A percentile compares a stretch with the other conserved stretches of the same genome.
Conservation (phyloP, 2,888 invertebrate genomes). For the Pedicia rivosa region DNA sequence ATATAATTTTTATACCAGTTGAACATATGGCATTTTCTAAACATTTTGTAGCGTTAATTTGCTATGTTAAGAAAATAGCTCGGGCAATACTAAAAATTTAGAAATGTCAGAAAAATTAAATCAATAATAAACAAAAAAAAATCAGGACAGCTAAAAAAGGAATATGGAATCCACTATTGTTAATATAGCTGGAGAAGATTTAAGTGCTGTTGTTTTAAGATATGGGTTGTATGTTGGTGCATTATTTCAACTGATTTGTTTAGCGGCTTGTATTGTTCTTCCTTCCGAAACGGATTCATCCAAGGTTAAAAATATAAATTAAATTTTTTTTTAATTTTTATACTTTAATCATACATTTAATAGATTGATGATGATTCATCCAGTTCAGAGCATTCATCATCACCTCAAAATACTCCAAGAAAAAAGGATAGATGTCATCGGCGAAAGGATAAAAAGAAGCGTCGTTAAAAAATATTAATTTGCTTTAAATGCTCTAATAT, state of each 20-base stretch:
- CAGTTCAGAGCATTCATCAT: slow-evolving; percentile 37
- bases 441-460: slow-evolving; percentile 41
- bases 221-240: slow-evolving; percentile 75
- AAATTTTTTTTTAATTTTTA: background rate
- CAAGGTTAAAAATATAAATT: too few species aligned
- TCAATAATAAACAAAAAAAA: background rate
- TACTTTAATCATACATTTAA: background rate
- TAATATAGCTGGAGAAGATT: slow-evolving; percentile 34
- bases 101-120: too few species aligned
- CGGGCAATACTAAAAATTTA: too few species aligned
- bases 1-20: too few species aligned
- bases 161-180: slow-evolving; percentile 4
- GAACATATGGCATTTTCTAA: too few species aligned
- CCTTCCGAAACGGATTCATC: slow-evolving; percentile 30
- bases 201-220: slow-evolving; percentile 55
- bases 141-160: too few species aligned
- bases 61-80: too few species aligned
- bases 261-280: slow-evolving; percentile 65
- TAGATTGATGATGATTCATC: background rate
- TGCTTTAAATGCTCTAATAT: too few species aligned
- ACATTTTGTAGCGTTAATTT: too few species aligned
- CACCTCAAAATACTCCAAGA: slow-evolving; percentile 40
- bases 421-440: slow-evolving; percentile 37
- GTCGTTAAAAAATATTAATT: slow-evolving; percentile 25
- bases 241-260: slow-evolving; percentile 70